These are phyloP conservation scores for Styela plicata DNA, from an alignment of 23 tunicate genomes.

Conservation along the genomic window DNA sequence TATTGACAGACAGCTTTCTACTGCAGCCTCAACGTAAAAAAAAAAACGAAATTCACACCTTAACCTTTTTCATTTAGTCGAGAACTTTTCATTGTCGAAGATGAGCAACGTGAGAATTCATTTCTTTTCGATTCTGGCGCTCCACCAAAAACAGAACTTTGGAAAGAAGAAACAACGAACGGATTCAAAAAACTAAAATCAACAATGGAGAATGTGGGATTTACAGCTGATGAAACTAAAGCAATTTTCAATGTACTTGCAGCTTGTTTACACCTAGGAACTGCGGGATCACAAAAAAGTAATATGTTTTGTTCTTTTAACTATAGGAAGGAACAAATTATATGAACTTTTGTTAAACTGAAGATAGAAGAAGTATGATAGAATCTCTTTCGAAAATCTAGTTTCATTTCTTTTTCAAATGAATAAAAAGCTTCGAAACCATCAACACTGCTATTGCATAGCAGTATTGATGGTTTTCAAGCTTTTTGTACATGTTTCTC, in stretches of 20 bases:
- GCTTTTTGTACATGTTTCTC: no score
- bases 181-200: slow-evolving; percentile 44
- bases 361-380: no score
- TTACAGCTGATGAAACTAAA: slow-evolving; percentile 46
- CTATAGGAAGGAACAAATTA: no score
- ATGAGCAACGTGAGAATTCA: slow-evolving; percentile 62
- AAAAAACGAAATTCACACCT: neutral
- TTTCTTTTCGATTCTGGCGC: slow-evolving; percentile 5
- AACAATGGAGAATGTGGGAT: slow-evolving; percentile 33
- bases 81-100: slow-evolving; percentile 59
- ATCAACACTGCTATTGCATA: no score
- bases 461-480: no score
- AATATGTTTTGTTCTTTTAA: no score
- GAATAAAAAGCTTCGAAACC: no score
- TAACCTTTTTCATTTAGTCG: slow-evolving; percentile 35
- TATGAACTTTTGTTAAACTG: no score
- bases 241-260: slow-evolving; percentile 61
- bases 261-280: slow-evolving; percentile 81
- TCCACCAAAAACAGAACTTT: neutral
- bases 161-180: slow-evolving; percentile 10
- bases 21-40: neutral
- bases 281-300: slow-evolving; percentile 78
- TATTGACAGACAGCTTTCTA: no score
- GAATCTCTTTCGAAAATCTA: no score
- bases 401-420: no score